These are phyloP conservation scores for Athalia circularis DNA, from an alignment of 2,888 invertebrate species.

Conservation along the genomic window DNA sequence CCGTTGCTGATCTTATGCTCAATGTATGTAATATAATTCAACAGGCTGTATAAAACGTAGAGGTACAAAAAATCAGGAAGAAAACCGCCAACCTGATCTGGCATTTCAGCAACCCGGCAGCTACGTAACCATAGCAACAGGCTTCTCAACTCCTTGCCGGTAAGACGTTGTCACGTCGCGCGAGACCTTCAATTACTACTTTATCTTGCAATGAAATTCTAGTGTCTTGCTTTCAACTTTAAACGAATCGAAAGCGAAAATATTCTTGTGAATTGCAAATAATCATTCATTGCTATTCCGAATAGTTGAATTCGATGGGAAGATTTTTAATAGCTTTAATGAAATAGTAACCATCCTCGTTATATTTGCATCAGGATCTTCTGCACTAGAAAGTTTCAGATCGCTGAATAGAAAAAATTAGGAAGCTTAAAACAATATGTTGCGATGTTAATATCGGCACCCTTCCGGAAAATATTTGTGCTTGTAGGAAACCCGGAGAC, in stretches of 20 bases:
- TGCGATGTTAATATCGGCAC: background rate
- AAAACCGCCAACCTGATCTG: constrained; percentile 30
- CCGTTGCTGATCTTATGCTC: too few relatives aligned
- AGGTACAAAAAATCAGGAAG: constrained; percentile 22
- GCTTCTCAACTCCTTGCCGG: constrained; percentile 31
- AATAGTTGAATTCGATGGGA: too few relatives aligned
- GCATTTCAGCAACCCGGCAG: constrained; percentile 18
- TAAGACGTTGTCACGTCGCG: constrained; percentile 26
- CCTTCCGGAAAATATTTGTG: too few relatives aligned
- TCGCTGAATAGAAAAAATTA: background rate
- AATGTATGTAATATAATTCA: background rate
- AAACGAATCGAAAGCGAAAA: background rate
- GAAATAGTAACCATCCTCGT: background rate
- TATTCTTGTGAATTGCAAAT: too few relatives aligned
- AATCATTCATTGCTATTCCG: too few relatives aligned
- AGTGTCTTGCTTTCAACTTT: too few relatives aligned
- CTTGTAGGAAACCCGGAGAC: too few relatives aligned
- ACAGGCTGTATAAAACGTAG: background rate
- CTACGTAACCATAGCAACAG: constrained; percentile 39
- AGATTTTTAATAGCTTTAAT: background rate
- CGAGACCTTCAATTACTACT: constrained; percentile 28
- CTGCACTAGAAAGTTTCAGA: background rate
- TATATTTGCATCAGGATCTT: background rate
- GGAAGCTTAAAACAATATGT: background rate
- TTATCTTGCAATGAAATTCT: too few relatives aligned